These are phyloP conservation scores for Gobio occitaniae DNA, from an alignment of 2,797 vertebrate genomes.

Conservation along the genomic window DNA sequence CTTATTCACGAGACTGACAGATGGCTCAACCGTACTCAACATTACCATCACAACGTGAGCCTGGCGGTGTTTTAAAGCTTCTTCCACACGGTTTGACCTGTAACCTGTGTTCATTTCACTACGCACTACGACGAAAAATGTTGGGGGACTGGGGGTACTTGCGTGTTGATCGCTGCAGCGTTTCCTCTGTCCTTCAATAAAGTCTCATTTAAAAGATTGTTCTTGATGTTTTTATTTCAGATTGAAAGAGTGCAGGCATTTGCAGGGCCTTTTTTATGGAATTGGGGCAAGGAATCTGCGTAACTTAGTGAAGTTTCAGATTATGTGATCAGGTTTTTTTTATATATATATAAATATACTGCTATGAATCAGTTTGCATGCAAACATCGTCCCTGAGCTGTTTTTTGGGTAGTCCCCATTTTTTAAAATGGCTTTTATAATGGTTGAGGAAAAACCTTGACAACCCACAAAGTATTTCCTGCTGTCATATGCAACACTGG, in stretches of 20 bases:
- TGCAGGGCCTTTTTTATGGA: not conserved
- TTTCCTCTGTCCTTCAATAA: conserved; percentile 56
- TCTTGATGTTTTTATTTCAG: conserved; percentile 2
- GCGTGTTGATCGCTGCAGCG: conserved; percentile 34
- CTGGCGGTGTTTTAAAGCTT: conserved; percentile 46
- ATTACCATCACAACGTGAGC: conserved; percentile 41
- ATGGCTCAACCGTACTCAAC: conserved; percentile 30
- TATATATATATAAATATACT: too few species aligned
- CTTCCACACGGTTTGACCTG: conserved; percentile 47
- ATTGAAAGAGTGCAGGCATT: too few species aligned
- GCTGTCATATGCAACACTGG: not conserved
- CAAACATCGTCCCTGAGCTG: not conserved
- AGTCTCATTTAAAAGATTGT: conserved; percentile 40
- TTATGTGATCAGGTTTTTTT: not conserved
- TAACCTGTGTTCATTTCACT: conserved; percentile 50
- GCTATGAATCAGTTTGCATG: not conserved
- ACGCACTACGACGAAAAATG: conserved; percentile 12
- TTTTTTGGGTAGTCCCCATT: too few species aligned
- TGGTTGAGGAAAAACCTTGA: not conserved
- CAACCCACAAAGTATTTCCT: not conserved
- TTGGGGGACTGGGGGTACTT: conserved; percentile 22
- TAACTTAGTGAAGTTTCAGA: not conserved
- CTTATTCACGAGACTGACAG: conserved; percentile 47
- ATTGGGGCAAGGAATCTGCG: not conserved
- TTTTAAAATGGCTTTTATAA: not conserved